Evolutionary conservation across 2,888 invertebrate species (phyloP).

Genomic region (Apodemia zela): DNA sequence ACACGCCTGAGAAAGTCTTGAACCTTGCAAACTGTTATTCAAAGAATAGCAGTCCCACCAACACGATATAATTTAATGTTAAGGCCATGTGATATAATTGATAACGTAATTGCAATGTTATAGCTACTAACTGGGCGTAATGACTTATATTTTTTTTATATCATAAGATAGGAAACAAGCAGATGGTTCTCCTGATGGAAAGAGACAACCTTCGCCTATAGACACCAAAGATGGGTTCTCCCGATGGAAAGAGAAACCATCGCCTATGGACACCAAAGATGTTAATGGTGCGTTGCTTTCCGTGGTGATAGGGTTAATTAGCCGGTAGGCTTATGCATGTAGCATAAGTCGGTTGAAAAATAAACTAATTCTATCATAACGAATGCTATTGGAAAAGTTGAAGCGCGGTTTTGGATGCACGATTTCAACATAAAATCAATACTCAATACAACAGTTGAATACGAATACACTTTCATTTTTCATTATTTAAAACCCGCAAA

Average conservation of each 20-base stretch:
- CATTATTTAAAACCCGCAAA: not conserved
- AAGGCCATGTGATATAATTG: not conserved
- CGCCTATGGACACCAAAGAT: too few relatives aligned
- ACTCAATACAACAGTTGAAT: slow-evolving; percentile 1
- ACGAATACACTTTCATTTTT: not conserved
- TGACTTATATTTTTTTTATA: too few relatives aligned
- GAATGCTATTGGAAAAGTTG: not conserved
- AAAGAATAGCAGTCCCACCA: slow-evolving; percentile 4
- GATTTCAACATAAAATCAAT: slow-evolving; percentile 3
- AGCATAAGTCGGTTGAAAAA: not conserved
- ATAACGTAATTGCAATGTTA: not conserved
- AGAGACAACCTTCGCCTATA: too few relatives aligned
- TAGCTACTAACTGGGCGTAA: too few relatives aligned
- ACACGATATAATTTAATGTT: not conserved
- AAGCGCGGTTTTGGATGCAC: slow-evolving; percentile 1
- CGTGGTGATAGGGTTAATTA: too few relatives aligned
- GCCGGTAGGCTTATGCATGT: too few relatives aligned
- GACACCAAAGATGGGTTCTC: too few relatives aligned
- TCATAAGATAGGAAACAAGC: too few relatives aligned
- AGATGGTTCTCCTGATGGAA: too few relatives aligned
- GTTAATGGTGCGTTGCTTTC: too few relatives aligned
- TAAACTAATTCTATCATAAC: not conserved
- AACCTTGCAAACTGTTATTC: slow-evolving; percentile 3
- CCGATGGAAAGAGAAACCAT: too few relatives aligned
- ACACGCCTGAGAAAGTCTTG: slow-evolving; percentile 8